Evolutionary conservation across 2,797 vertebrate species (phyloP), one percentile per base, ranked within the genome.

Genomic region (Melanogrammus aeglefinus): DNA sequence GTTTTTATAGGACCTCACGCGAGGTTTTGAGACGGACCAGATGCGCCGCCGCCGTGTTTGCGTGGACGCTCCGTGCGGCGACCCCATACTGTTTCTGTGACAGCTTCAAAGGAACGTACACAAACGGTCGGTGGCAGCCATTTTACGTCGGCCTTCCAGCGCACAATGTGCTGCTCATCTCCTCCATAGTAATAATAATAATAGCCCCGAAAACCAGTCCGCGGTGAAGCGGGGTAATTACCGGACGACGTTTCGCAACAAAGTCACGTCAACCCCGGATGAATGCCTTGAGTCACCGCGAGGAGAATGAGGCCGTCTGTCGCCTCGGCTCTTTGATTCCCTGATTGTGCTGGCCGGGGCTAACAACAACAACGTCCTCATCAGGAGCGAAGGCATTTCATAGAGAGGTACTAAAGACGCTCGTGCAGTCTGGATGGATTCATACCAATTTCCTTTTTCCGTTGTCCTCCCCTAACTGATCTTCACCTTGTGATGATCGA

Each of bases 391-490:
- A 84, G 81, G 76, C 78, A 51, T 80, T 74, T 86, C 87, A 88
- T 75, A 84, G 78, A 75, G 71, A 80, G 86, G 86, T 73, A 74
- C 39, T 16, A 12, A 82, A 76, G 86, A 83, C 83, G 80, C 83
- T 79, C 77, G 88, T 87, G 86, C 84, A 86, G 84, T 81, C 83
- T 87, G 85, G 86, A 90, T 88, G 87, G 80, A 86, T 83, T 87
- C 82, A 71, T 79, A 16, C 41, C 41, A 44, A 74, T 78, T 70
- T 41, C 83, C 79, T 86, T 86, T 92, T 88, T 87, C 79, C 79
- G 84, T 84, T 79, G 82, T 87, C 87, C 92, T 88, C 79, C 83
- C 82, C 87, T 91, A 90, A 94, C 93, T 94, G 92, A 93, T 92
- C 89, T 89, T 91, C 87, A 87, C 88, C 88, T 92, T 87, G 82